Conservation (phyloP, 2,888 invertebrate species). For the Acholoe squamosa region DNA sequence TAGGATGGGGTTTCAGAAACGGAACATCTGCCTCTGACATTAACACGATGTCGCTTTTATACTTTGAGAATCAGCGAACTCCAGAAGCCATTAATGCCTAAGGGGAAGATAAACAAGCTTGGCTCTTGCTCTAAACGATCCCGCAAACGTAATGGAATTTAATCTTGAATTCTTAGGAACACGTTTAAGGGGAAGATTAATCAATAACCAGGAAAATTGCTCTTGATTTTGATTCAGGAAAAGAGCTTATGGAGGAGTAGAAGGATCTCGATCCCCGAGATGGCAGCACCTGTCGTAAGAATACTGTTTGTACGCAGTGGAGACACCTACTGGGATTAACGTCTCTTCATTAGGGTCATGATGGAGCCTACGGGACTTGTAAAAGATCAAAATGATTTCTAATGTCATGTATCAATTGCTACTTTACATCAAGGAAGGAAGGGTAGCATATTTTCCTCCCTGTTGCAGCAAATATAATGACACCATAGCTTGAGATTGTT, state of each 20-base stretch:
- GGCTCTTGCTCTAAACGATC: conserved; percentile 17
- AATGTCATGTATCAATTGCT: too few relatives aligned
- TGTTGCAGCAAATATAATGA: too few relatives aligned
- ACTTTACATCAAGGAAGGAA: too few relatives aligned
- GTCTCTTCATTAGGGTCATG: background rate
- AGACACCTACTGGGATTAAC: background rate
- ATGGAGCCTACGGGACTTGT: too few relatives aligned
- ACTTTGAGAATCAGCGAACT: background rate
- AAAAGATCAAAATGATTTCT: too few relatives aligned
- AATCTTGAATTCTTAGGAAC: conserved; percentile 9
- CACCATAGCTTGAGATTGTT: too few relatives aligned
- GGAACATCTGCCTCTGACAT: conserved; percentile 12
- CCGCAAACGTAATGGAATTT: conserved; percentile 11
- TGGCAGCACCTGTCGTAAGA: background rate
- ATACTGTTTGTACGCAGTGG: background rate
- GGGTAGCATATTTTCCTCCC: too few relatives aligned
- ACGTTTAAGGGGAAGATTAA: background rate
- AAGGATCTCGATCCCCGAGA: background rate
- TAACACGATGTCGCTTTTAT: background rate
- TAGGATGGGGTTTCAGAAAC: background rate
- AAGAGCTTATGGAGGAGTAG: background rate
- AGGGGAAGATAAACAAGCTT: background rate
- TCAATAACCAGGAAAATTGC: background rate
- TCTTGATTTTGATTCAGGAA: background rate
- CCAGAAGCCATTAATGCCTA: background rate